Conservation (phyloP, 23 tunicate species). For the Halocynthia aurantium region DNA sequence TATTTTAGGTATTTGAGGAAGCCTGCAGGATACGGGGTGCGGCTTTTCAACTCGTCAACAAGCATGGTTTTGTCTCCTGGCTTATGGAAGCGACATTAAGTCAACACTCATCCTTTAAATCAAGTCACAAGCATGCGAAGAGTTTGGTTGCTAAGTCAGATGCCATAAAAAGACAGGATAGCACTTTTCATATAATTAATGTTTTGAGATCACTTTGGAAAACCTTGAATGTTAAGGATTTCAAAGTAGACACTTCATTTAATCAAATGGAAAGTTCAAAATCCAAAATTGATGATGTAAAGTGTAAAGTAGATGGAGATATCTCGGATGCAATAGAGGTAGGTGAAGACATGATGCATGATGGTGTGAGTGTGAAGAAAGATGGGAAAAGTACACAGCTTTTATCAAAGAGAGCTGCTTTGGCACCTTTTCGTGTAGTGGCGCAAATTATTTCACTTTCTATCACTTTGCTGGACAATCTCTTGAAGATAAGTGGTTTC, state of each 20-base stretch:
- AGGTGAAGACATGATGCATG: background rate
- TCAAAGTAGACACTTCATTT: background rate
- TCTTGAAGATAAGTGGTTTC: background rate
- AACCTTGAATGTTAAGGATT: background rate
- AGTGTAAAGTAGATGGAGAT: background rate
- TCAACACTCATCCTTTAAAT: constrained; percentile 1
- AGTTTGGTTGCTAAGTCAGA: background rate
- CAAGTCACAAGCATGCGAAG: background rate
- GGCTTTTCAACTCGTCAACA: constrained; percentile 31
- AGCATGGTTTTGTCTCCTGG: constrained; percentile 49
- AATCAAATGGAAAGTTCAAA: background rate
- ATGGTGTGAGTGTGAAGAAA: background rate
- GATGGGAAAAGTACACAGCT: background rate
- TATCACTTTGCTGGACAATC: background rate
- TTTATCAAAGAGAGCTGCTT: background rate
- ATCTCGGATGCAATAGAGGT: background rate
- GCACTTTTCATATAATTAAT: constrained; percentile 7
- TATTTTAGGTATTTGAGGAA: constrained; percentile 17
- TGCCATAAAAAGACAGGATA: constrained; percentile 12
- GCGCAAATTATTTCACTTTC: constrained; percentile 13
- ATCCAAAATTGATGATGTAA: background rate
- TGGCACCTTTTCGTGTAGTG: constrained; percentile 13
- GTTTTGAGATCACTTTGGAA: constrained; percentile 9
- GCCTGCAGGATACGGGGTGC: constrained; percentile 44
- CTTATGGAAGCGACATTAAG: constrained; percentile 11